Conservation (phyloP, 92 coral and sea anemone genomes). For the Phenganax stokvisi region DNA sequence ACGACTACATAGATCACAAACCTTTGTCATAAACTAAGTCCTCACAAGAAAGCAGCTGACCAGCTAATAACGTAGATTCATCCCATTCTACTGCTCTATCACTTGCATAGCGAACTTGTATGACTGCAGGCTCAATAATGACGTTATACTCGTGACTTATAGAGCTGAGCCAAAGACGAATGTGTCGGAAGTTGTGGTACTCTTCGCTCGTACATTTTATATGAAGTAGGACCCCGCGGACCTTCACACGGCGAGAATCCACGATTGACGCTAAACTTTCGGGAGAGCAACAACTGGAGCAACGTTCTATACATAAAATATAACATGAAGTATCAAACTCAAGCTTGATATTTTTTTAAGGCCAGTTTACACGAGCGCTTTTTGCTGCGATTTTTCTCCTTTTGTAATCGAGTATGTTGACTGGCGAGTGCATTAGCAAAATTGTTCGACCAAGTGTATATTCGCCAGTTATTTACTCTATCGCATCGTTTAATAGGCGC, state of each 20-base stretch:
- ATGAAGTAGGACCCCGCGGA: constrained; percentile 22
- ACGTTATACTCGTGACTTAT: neutral
- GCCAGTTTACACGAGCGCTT: too few species aligned
- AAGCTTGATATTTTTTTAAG: neutral
- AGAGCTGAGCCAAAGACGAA: constrained; percentile 7
- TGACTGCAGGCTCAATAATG: neutral
- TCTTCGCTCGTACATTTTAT: constrained; percentile 15
- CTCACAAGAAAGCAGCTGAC: constrained; percentile 12
- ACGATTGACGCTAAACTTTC: neutral
- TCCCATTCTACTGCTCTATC: constrained; percentile 14
- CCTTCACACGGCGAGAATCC: constrained; percentile 1
- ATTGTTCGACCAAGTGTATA: too few species aligned
- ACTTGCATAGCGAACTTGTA: constrained; percentile 28
- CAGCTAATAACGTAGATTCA: constrained; percentile 20
- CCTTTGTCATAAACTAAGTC: constrained; percentile 32
- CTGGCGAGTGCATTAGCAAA: too few species aligned
- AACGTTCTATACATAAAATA: neutral
- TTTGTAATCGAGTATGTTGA: too few species aligned
- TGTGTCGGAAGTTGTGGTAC: neutral
- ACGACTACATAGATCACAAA: neutral
- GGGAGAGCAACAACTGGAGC: neutral
- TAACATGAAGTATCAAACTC: neutral
- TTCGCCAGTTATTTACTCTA: too few species aligned
- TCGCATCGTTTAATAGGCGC: too few species aligned
- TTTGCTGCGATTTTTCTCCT: too few species aligned